Conservation (phyloP, 2,888 invertebrate species). For the Zelleria hepariella region DNA sequence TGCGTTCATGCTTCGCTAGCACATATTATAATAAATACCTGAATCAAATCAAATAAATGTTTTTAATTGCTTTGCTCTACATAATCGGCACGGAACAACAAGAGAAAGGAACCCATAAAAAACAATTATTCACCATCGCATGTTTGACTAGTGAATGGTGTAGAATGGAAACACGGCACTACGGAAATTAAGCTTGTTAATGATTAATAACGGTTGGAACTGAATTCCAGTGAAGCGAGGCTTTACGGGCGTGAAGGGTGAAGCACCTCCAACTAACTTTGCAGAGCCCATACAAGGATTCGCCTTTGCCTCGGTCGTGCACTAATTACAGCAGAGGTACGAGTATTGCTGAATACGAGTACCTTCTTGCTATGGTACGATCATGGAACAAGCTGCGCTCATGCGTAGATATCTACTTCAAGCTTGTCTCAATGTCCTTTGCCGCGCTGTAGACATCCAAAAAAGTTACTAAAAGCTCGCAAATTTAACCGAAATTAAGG, state of each 20-base stretch:
- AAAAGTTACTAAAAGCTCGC: too few species aligned
- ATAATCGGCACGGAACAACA: not conserved
- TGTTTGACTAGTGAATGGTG: not conserved
- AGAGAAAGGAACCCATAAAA: not conserved
- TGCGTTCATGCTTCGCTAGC: too few species aligned
- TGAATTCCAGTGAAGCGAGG: not conserved
- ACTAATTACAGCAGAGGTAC: not conserved
- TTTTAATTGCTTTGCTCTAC: not conserved
- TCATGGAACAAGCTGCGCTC: too few species aligned
- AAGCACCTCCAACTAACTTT: not conserved
- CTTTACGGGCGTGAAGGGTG: not conserved
- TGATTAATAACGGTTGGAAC: not conserved
- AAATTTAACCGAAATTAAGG: too few species aligned
- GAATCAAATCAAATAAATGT: too few species aligned
- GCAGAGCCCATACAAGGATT: not conserved
- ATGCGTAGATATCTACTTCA: too few species aligned
- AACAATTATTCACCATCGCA: not conserved
- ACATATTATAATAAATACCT: too few species aligned
- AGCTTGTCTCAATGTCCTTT: too few species aligned
- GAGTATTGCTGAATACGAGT: too few species aligned
- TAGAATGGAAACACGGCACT: not conserved
- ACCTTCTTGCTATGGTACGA: too few species aligned
- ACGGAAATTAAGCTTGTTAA: conserved; percentile 1
- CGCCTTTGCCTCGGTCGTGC: not conserved
- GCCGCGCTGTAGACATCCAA: too few species aligned